Conservation (phyloP, 2,888 invertebrate genomes). For the Tortrix viridana region DNA sequence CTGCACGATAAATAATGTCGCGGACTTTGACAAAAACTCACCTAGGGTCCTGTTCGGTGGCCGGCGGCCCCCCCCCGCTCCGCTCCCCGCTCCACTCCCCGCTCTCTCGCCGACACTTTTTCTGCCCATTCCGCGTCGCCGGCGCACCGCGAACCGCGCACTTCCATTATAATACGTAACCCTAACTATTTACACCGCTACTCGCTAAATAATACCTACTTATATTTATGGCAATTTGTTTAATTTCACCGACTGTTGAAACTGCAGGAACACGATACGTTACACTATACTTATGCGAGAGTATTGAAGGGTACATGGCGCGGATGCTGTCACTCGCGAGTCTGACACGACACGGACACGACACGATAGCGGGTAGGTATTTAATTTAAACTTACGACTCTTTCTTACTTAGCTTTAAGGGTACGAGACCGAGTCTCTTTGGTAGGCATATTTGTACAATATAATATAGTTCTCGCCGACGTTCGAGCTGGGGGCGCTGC, state of each 20-base stretch:
- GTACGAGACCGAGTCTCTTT: conserved; percentile 85
- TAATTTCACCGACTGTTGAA: conserved; percentile 83
- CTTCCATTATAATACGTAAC: conserved; percentile 70
- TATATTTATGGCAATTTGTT: conserved; percentile 85
- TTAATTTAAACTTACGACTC: conserved; percentile 78
- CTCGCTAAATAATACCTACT: conserved; percentile 80
- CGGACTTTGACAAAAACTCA: conserved; percentile 83
- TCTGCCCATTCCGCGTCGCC: conserved; percentile 79
- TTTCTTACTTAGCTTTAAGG: conserved; percentile 81
- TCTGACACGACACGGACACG: conserved; percentile 47
- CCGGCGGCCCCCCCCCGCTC: conserved; percentile 69
- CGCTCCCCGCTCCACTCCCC: conserved; percentile 49
- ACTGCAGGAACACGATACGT: conserved; percentile 84
- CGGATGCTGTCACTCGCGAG: conserved; percentile 72
- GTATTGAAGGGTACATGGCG: conserved; percentile 81
- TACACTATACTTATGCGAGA: conserved; percentile 83
- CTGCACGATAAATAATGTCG: conserved; percentile 83
- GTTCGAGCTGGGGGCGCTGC: conserved; percentile 62
- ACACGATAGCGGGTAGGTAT: conserved; percentile 61
- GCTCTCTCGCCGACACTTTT: conserved; percentile 66
- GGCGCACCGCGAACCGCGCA: conserved; percentile 73
- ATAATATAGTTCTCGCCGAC: conserved; percentile 75
- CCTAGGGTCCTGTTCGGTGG: conserved; percentile 81
- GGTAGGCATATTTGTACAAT: conserved; percentile 85
- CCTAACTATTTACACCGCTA: conserved; percentile 82